These are phyloP conservation scores for Acanthochromis polyacanthus DNA, from an alignment of 2,113 vertebrate species.

Conservation along the genomic window DNA sequence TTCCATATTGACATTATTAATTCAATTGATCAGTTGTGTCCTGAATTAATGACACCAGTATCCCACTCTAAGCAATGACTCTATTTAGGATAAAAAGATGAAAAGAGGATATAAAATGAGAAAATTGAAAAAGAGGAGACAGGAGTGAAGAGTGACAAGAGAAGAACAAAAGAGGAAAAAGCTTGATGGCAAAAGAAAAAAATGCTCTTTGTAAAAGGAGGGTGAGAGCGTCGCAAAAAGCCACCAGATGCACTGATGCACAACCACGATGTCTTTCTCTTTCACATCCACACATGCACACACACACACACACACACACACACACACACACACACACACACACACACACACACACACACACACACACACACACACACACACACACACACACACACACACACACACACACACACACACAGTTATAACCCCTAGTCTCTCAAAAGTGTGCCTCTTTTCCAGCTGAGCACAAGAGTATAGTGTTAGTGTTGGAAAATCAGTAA, in stretches of 20 bases:
- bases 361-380: background rate
- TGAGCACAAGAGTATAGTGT: slow-evolving; percentile 24
- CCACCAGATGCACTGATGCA: background rate
- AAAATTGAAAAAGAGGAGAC: background rate
- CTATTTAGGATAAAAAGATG: background rate
- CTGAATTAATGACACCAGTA: background rate
- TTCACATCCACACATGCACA: background rate
- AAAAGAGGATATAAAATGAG: background rate
- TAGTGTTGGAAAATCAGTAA: slow-evolving; percentile 55
- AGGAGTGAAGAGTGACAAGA: background rate
- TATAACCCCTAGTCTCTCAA: slow-evolving; percentile 20
- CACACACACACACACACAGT: background rate
- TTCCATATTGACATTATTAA: background rate
- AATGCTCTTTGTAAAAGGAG: background rate
- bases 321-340: background rate
- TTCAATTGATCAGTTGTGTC: slow-evolving; percentile 4
- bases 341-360: background rate
- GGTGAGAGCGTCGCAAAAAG: background rate
- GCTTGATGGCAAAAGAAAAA: background rate
- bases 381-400: background rate
- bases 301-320: background rate
- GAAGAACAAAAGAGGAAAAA: background rate
- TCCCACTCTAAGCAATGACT: background rate
- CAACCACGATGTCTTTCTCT: background rate
- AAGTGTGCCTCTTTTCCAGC: slow-evolving; percentile 8